Conservation (phyloP, 2,888 invertebrate genomes). For the Acanthosepion lycidas region DNA sequence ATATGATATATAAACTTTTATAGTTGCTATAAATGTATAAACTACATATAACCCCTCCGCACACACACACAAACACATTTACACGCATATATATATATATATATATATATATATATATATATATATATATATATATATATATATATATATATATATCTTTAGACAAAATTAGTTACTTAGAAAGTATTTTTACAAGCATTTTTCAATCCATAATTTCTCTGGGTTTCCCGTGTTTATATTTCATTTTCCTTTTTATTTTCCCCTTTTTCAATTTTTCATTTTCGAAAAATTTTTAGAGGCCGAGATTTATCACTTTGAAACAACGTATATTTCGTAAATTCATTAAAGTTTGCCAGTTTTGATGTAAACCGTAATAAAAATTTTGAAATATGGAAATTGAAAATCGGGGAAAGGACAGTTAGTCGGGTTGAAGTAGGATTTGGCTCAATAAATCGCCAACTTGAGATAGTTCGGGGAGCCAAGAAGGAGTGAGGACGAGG, state of each 20-base stretch:
- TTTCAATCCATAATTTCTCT: background rate
- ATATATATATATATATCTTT: background rate
- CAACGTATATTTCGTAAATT: constrained; percentile 33
- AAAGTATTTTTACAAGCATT: background rate
- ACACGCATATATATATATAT: no score
- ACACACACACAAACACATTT: no score
- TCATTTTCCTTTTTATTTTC: background rate
- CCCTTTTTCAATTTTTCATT: constrained; percentile 7
- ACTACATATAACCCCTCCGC: no score
- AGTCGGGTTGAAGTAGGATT: background rate
- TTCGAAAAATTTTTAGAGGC: background rate
- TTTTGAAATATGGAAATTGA: constrained; percentile 33
- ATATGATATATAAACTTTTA: no score
- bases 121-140: background rate
- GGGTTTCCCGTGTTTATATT: background rate
- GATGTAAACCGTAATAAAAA: constrained; percentile 33
- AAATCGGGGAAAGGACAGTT: background rate
- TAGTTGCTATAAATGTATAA: no score
- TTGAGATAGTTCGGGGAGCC: background rate
- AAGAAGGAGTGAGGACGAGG: background rate
- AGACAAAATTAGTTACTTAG: background rate
- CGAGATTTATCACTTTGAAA: constrained; percentile 6
- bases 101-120: no score
- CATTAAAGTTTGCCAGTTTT: constrained; percentile 33
- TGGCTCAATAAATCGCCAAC: background rate